These are phyloP conservation scores for Chanos chanos DNA, from an alignment of 2,797 vertebrate species.

Conservation along the genomic window DNA sequence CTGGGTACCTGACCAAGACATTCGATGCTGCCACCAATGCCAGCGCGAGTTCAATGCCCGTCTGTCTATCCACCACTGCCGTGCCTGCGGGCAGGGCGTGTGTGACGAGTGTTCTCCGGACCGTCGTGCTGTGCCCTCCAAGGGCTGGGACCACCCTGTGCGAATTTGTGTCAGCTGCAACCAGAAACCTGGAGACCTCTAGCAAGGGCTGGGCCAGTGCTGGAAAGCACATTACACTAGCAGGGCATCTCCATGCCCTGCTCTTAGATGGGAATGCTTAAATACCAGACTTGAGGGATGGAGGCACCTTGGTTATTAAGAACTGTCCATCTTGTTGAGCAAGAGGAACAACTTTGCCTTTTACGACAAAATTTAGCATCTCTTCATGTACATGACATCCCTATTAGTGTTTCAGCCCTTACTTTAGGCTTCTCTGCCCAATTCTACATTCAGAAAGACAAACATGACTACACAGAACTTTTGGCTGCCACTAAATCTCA, in stretches of 20 bases:
- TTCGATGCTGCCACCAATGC: constrained; percentile 86
- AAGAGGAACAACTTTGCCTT: constrained; percentile 22
- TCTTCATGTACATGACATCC: not conserved
- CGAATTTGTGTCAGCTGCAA: constrained; percentile 89
- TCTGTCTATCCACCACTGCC: constrained; percentile 96
- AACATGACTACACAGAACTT: constrained; percentile 6
- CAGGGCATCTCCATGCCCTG: not conserved
- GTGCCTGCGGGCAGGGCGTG: constrained; percentile 95
- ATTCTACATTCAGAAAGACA: constrained; percentile 4
- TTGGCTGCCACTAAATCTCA: constrained; percentile 18
- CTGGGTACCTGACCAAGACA: constrained; percentile 98
- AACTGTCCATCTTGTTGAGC: constrained; percentile 15
- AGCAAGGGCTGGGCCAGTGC: no score
- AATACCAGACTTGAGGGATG: constrained; percentile 1
- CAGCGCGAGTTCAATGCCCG: constrained; percentile 88
- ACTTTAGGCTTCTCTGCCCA: not conserved
- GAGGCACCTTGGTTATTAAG: constrained; percentile 6
- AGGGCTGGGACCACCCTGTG: constrained; percentile 97
- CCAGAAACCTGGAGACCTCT: constrained; percentile 95
- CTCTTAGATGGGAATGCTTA: constrained; percentile 20
- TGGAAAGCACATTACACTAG: constrained; percentile 30
- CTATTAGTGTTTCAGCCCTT: not conserved
- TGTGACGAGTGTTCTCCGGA: constrained; percentile 90
- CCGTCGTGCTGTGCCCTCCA: constrained; percentile 87
- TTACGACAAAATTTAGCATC: not conserved